Evolutionary conservation across 2,113 vertebrate species (phyloP).

Genomic region (Numida meleagris): DNA sequence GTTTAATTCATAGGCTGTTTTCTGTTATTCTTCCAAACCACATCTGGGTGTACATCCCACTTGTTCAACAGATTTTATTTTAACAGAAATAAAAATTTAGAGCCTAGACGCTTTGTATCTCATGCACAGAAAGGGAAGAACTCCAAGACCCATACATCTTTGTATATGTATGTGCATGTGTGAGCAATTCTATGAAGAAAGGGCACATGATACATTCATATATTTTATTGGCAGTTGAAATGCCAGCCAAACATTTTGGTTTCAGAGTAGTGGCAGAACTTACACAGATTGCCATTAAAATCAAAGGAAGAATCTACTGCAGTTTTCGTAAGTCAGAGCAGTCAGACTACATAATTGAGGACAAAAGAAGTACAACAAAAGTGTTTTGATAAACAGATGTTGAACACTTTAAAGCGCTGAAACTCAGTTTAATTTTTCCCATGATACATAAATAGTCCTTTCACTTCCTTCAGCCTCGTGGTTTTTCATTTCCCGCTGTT

Average conservation of each 20-base stretch:
- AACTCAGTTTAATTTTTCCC: slow-evolving; percentile 60
- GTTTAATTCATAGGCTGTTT: not conserved
- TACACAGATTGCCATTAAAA: not conserved
- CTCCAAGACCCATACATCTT: not conserved
- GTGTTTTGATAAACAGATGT: slow-evolving; percentile 54
- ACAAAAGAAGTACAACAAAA: not conserved
- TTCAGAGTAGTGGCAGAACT: slow-evolving; percentile 1
- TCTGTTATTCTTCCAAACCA: slow-evolving; percentile 34
- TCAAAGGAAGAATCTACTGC: not conserved
- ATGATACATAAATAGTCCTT: slow-evolving; percentile 36
- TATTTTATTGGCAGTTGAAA: slow-evolving; percentile 24
- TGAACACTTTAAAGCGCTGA: slow-evolving; percentile 42
- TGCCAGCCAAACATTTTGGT: not conserved
- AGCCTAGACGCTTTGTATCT: not conserved
- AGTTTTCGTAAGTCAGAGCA: not conserved
- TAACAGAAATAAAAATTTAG: slow-evolving; percentile 44
- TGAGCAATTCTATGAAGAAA: slow-evolving; percentile 19
- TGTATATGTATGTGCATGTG: not conserved
- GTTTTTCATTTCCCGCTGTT: slow-evolving; percentile 48
- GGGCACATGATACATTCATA: not conserved
- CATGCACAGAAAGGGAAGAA: slow-evolving; percentile 3
- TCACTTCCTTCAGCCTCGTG: slow-evolving; percentile 56
- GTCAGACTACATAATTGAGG: not conserved
- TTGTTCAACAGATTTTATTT: slow-evolving; percentile 54
- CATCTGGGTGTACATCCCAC: slow-evolving; percentile 35